These are phyloP conservation scores for Brienomyrus longianalis DNA, from an alignment of 2,113 vertebrate genomes.

Conservation along the genomic window DNA sequence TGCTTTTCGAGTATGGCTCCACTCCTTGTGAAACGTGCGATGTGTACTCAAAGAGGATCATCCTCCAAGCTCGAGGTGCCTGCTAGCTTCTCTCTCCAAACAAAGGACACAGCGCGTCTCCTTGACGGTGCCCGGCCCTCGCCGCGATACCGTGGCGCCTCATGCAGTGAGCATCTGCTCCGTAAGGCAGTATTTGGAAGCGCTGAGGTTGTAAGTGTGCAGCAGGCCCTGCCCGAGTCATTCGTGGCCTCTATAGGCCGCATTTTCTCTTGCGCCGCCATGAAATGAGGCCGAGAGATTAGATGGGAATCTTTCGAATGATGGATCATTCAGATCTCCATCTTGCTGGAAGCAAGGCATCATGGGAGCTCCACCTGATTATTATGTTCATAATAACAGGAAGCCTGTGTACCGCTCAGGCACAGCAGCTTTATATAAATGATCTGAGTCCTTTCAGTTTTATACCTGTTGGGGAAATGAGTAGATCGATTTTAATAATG, in stretches of 20 bases:
- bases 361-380: neutral
- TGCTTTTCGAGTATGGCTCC: neutral
- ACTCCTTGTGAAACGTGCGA: neutral
- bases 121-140: neutral
- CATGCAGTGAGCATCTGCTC: neutral
- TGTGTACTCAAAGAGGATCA: neutral
- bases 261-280: neutral
- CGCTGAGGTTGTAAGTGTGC: neutral
- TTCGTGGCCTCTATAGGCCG: neutral
- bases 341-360: neutral
- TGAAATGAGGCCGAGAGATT: neutral
- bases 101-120: neutral
- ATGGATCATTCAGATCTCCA: neutral
- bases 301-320: neutral
- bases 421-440: neutral
- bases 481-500: neutral
- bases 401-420: neutral
- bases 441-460: neutral
- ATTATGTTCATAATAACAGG: neutral
- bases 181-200: neutral
- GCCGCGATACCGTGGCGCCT: neutral
- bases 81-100: neutral
- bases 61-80: neutral
- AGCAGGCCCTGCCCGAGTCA: neutral
- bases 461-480: neutral